Base-by-base conservation (phyloP, 2,888 invertebrate species). In the Ophonus ardosiacus region DNA sequence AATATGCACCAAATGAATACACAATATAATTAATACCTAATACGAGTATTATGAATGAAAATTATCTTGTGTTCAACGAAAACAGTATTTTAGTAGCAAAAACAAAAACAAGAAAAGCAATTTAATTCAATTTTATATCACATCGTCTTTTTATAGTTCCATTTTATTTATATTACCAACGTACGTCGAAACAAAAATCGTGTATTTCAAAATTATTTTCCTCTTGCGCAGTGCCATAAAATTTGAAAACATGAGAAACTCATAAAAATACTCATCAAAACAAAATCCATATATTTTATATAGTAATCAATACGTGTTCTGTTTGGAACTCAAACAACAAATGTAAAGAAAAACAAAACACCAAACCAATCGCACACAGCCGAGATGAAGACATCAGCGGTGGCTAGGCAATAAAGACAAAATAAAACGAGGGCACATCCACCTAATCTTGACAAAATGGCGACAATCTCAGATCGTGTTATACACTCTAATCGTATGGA, bases 391-490 rank as follows among this genome's bases (percentile, higher is more conserved):
- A 74, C 71, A 74, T 74, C 71, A 43, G 10, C 43, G 43, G 40
- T 74, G 18, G 71, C 71, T 1, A 18, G 15, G 71, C 71, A 57
- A 78, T 78, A 78, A 78, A 57, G 24, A 78, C 57, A 78, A 78
- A 78, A 24, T 57, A 78, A 78, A 78, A 78, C 78, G 57, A 15
- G 57, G 21, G 78, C 78, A 57, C 57, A 78, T 78, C 57, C 57
- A 71, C 57, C 56, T 78, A 78, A 78, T 78, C 78, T 78, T 78
- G 78, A 78, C 57, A 78, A 78, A 78, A 78, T 78, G 78, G 78
- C 57, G 57, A 57, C 21, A 78, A 78, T 78, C 78, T 56, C 56
- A 21, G 24, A 17, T 51, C 76, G 76, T 56, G 43, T 76, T 76
- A 76, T 51, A 51, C 51, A 57, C 43, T 43, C 21, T 43, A 78